Evolutionary conservation across 2,888 invertebrate species (phyloP), one percentile per base, ranked within the genome.

Genomic region (Parelbella ahira): DNA sequence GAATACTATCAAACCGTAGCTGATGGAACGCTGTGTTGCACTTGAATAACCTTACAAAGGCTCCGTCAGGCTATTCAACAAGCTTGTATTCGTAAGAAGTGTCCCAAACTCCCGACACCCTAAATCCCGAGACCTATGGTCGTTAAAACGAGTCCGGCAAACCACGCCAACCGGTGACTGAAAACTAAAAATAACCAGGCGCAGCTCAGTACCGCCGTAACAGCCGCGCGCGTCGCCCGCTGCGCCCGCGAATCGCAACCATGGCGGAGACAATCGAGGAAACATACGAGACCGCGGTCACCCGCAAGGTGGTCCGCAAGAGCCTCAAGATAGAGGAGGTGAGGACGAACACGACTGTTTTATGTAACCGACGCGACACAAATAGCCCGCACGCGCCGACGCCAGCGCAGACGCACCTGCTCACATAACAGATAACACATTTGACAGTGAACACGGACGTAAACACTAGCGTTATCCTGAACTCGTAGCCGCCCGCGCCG

Each of bases 311-410:
- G 80, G 89, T 91, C 77, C 89, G 91, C 84, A 91, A 89, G 70
- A 91, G 88, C 84, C 89, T 91, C 86, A 91, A 91, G 88, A 92
- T 92, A 77, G 89, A 92, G 88, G 92, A 92, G 90, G 92, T 92
- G 90, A 90, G 90, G 77, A 66, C 67, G 66, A 58, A 70, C 69
- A 65, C 70, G 67, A 69, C 71, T 65, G 68, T 56, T 76, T 79
- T 83, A 82, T 75, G 76, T 80, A 81, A 79, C 68, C 73, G 77
- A 71, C 73, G 74, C 77, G 57, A 68, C 75, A 74, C 79, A 68
- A 71, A 77, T 77, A 72, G 70, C 70, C 68, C 63, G 50, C 53
- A 48, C 53, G 51, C 60, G 61, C 61, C 60, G 55, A 58, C 68
- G 60, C 63, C 60, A 54, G 61, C 68, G 56, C 66, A 58, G 65